Conservation (phyloP, 2,797 vertebrate genomes). For the Apodemus agrarius region DNA sequence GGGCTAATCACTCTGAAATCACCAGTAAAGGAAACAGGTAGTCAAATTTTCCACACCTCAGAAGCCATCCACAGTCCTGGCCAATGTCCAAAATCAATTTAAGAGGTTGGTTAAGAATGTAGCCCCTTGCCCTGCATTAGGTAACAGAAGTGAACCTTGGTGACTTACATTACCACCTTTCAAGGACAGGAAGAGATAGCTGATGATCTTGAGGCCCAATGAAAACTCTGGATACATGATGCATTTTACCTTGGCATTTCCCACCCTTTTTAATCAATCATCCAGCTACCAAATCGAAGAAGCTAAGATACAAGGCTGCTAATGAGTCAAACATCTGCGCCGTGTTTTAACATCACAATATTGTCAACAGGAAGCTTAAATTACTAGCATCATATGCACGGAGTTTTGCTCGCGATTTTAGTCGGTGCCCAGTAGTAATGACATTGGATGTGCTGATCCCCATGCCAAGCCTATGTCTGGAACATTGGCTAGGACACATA, state of each 20-base stretch:
- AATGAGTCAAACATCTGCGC: slow-evolving; percentile 33
- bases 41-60: not conserved
- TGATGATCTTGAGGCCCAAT: slow-evolving; percentile 35
- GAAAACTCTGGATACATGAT: slow-evolving; percentile 25
- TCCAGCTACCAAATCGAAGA: slow-evolving; percentile 37
- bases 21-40: not conserved
- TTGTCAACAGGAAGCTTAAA: slow-evolving; percentile 23
- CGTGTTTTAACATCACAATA: not conserved
- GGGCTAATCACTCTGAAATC: not conserved
- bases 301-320: not conserved
- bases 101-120: not conserved
- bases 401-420: slow-evolving; percentile 44
- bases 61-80: not conserved
- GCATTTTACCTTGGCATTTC: slow-evolving; percentile 75
- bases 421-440: slow-evolving; percentile 11
- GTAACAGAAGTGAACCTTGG: slow-evolving; percentile 44
- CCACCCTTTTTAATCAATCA: slow-evolving; percentile 27
- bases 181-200: slow-evolving; percentile 49
- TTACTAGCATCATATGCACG: slow-evolving; percentile 15
- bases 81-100: not conserved
- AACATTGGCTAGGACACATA: slow-evolving; percentile 63
- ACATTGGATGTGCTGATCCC: slow-evolving; percentile 31
- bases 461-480: slow-evolving; percentile 66
- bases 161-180: slow-evolving; percentile 36
- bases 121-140: slow-evolving; percentile 19